These are phyloP conservation scores for Meteorus sp. DNA, from an alignment of 1,140 invertebrate species.

Conservation along the genomic window DNA sequence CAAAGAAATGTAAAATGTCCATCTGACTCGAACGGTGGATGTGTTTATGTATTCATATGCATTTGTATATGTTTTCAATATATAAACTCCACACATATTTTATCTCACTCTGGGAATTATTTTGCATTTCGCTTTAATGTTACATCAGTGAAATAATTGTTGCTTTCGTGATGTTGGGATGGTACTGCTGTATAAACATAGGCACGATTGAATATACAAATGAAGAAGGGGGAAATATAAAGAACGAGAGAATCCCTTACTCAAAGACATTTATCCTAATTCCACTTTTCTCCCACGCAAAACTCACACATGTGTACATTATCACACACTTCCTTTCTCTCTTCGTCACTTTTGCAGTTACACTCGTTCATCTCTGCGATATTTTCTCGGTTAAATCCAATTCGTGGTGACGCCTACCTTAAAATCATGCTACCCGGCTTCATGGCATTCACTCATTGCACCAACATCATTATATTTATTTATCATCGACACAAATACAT, in stretches of 20 bases:
- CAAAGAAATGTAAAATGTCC: too few relatives aligned
- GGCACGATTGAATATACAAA: too few relatives aligned
- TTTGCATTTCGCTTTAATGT: neutral
- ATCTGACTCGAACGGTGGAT: too few relatives aligned
- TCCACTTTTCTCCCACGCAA: slow-evolving; percentile 7
- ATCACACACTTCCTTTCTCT: neutral
- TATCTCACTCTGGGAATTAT: too few relatives aligned
- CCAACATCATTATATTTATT: slow-evolving; percentile 11
- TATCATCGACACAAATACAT: neutral
- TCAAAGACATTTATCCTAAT: slow-evolving; percentile 3
- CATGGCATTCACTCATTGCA: slow-evolving; percentile 3
- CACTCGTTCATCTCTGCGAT: too few relatives aligned
- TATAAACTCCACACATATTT: too few relatives aligned
- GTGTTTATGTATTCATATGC: too few relatives aligned
- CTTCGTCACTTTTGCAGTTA: too few relatives aligned
- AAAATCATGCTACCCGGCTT: slow-evolving; percentile 17
- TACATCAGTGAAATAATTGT: too few relatives aligned
- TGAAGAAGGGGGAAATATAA: too few relatives aligned
- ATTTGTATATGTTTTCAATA: too few relatives aligned
- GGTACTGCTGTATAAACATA: neutral
- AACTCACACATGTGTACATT: neutral
- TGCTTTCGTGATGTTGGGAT: too few relatives aligned
- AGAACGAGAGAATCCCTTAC: neutral
- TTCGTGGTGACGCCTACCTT: slow-evolving; percentile 12
- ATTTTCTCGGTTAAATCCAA: neutral